These are phyloP conservation scores for Tiaroga cobitis DNA, from an alignment of 2,797 vertebrate genomes.

Conservation along the genomic window DNA sequence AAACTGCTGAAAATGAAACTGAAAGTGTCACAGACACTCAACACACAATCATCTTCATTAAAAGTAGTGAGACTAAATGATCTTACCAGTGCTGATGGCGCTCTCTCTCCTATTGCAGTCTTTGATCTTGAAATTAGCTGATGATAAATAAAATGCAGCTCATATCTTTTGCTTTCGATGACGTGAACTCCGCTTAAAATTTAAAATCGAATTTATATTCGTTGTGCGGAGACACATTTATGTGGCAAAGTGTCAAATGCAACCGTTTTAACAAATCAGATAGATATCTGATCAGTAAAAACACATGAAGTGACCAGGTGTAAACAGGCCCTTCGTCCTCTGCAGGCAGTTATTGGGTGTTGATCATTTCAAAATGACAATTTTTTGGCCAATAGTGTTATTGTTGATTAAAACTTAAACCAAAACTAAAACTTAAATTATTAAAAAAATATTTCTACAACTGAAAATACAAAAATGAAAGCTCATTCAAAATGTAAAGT, in stretches of 20 bases:
- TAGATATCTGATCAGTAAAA: neutral
- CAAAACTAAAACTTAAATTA: neutral
- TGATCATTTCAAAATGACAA: neutral
- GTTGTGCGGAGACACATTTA: neutral
- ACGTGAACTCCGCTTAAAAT: neutral
- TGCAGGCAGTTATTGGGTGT: neutral
- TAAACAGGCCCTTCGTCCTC: neutral
- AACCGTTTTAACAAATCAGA: neutral
- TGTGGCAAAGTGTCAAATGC: neutral
- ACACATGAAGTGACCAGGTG: neutral
- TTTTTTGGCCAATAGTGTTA: neutral
- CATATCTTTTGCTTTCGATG: neutral
- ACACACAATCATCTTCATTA: neutral
- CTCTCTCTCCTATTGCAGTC: neutral
- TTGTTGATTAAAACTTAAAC: neutral
- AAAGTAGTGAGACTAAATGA: neutral
- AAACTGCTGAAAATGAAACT: neutral
- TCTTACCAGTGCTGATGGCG: neutral
- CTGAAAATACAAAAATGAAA: neutral
- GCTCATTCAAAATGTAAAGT: neutral
- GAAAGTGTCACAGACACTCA: neutral
- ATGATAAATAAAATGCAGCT: constrained; percentile 13
- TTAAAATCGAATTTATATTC: neutral
- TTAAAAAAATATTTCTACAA: neutral
- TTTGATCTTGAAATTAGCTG: constrained; percentile 8